Conservation (phyloP, 2,888 invertebrate genomes). For the Spodoptera exigua region DNA sequence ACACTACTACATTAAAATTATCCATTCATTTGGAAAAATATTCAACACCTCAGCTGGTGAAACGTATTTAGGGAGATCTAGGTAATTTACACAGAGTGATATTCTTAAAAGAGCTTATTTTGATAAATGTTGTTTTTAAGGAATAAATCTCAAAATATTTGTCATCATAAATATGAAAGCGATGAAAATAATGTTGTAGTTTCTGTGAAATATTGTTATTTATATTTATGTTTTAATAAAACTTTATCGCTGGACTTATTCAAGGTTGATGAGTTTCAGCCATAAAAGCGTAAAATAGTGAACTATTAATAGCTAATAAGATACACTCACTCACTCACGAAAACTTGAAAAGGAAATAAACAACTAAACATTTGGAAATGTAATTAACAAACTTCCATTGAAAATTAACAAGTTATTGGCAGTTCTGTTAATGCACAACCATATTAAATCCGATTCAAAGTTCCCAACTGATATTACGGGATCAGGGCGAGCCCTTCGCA, state of each 20-base stretch:
- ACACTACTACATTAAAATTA: conserved; percentile 51
- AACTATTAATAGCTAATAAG: no score
- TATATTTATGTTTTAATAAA: neutral
- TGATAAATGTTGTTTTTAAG: conserved; percentile 12
- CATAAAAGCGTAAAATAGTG: no score
- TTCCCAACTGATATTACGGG: conserved; percentile 15
- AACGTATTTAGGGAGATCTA: conserved; percentile 20
- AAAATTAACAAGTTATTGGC: neutral
- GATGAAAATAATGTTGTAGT: no score
- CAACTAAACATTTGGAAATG: neutral
- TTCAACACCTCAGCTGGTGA: conserved; percentile 23
- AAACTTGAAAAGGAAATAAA: neutral
- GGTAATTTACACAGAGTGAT: conserved; percentile 21
- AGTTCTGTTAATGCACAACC: conserved; percentile 3
- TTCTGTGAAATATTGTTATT: neutral
- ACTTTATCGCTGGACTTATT: no score
- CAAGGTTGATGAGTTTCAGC: no score
- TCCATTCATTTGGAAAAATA: conserved; percentile 33
- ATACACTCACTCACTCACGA: no score
- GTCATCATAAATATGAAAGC: no score
- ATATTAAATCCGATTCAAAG: conserved; percentile 6
- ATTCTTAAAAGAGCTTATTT: conserved; percentile 11
- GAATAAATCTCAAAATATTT: neutral
- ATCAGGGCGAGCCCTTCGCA: conserved; percentile 7
- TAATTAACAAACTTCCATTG: neutral